These are phyloP conservation scores for Lutjanus campechanus DNA, from an alignment of 2,797 vertebrate species.

Conservation along the genomic window DNA sequence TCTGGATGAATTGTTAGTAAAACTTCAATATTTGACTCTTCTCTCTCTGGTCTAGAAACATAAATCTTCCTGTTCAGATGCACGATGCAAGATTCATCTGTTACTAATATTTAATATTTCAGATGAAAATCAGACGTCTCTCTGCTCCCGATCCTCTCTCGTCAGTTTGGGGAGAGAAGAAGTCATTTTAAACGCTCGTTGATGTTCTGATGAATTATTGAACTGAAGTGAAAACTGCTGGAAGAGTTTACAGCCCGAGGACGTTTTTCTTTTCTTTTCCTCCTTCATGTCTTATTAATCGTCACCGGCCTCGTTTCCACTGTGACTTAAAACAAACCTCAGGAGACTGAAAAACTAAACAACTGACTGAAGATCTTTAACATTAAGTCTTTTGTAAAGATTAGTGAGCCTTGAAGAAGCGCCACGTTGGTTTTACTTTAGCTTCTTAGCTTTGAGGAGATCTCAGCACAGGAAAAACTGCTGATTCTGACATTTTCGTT, in stretches of 20 bases:
- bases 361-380: not conserved
- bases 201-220: constrained; percentile 49
- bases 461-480: too few species aligned
- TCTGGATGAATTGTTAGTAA: too few species aligned
- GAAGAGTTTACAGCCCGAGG: constrained; percentile 23
- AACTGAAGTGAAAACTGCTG: constrained; percentile 24
- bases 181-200: not conserved
- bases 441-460: too few species aligned
- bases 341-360: constrained; percentile 13
- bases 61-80: not conserved
- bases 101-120: not conserved
- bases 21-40: constrained; percentile 10
- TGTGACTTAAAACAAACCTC: not conserved
- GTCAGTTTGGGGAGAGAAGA: not conserved
- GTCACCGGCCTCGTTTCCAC: constrained; percentile 8
- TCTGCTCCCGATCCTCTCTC: not conserved
- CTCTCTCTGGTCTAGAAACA: not conserved
- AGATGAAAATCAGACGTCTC: not conserved
- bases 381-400: not conserved
- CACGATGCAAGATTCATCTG: not conserved
- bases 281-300: constrained; percentile 26
- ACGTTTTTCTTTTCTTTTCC: not conserved
- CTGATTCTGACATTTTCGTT: too few species aligned
- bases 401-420: not conserved
- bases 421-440: not conserved